Base-by-base conservation (phyloP, 2,113 vertebrate genomes). In the Notothenia coriiceps region DNA sequence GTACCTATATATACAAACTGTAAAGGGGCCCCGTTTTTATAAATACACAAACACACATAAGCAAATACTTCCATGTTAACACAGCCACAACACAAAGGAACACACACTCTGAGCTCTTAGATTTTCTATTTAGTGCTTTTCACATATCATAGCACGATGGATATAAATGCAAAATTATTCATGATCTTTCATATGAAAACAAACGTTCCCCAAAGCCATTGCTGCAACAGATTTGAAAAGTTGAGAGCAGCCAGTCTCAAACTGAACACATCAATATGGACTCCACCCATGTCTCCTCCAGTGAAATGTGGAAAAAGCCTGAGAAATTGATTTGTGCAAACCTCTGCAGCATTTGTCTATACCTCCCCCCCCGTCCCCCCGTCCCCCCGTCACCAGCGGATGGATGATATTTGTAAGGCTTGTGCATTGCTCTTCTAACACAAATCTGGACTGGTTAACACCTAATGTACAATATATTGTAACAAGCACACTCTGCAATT, bases 131-230 rank as follows among this genome's bases (percentile, higher is more conserved):
- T 75, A 61, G 70, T 62, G 77, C 63, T 73, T 82, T 70, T 46
- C 77, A 72, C 52, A 83, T 52, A 56, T 72, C 77, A 65, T 66
- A 10, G 52, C 68, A 80, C 47, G 6, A 52, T 49, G 2, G 35
- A 64, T 78, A 66, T 51, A 57, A 71, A 85, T 88, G 79, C 73
- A 86, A 88, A 88, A 83, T 81, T 81, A 87, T 86, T 82, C 84
- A 88, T 82, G 49, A 85, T 67, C 46, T 71, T 67, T 82, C 74
- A 79, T 82, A 56, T 65, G 70, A 54, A 33, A 65, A 75, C 56
- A 59, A 35, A 29, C 11, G 12, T 61, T 75, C 73, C 82, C 69
- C 49, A 80, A 57, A 80, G 72, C 22, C 33, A 52, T 29, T 13
- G 56, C 46, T 33, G 75, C n/a, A 46, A 73, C 76, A 73, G 8